Base-by-base conservation (phyloP, 2,888 invertebrate genomes). In the Esperia sulphurella region DNA sequence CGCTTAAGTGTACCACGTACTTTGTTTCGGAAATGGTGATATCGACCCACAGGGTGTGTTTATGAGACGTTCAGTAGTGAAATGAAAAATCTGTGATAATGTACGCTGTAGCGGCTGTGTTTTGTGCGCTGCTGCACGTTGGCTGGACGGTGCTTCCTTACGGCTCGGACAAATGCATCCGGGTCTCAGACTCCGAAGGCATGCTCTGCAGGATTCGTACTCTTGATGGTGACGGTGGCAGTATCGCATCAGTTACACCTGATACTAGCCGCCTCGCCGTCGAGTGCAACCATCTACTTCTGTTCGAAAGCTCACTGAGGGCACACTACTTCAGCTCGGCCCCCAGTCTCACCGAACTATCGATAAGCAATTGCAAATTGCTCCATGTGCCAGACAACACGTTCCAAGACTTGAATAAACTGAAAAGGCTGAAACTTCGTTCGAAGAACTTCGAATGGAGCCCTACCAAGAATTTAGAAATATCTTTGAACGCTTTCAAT, bases 401-500 rank as follows among this genome's bases (percentile, higher is more conserved):
- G 14, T 96, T 98, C 75, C 93, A 94, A 66, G 96, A 96, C 31
- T 89, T 97, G 37, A 91, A 91, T 64, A 95, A 95, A 67, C 90
- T 98, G 47, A 95, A 94, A 79, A 93, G 93, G 62, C 90, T 98
- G 41, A 92, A 94, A 50, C 87, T 98, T 46, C 93, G 94, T 68
- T 96, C 96, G 13, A 92, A 93, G 74, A 97, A 97, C 80, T 91
- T 92, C 14, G 94, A 95, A 55, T 97, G 97, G 96, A 92, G 92
- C 50, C 91, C 93, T 56, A 92, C 91, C 35, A 94, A 94, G 79
- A 93, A 92, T 63, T 91, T 97, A 68, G 96, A 96, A 71, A 80
- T 96, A 68, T 91, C 92, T 52, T 83, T 92, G 55, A 92, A 92
- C 62, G 92, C 94, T 55, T 93, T 97, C 69, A 91, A 92, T 65